A percentile compares a stretch with the other conserved stretches of the same genome.
These are phyloP conservation scores for Habrosyne pyritoides DNA, from an alignment of 2,888 invertebrate species.

Conservation along the genomic window DNA sequence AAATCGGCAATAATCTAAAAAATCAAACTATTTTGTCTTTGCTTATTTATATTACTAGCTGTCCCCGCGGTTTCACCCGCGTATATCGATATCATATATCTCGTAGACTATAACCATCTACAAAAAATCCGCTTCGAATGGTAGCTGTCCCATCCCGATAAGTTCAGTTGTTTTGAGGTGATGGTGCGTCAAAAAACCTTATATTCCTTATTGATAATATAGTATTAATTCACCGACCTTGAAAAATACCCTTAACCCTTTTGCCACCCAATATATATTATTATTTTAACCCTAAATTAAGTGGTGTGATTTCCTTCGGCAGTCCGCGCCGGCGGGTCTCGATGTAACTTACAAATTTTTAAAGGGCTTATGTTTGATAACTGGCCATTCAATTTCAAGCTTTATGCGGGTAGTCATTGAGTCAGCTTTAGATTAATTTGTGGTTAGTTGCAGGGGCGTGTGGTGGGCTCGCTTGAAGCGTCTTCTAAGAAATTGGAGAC, in stretches of 20 bases:
- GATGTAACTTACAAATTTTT: constrained; percentile 7
- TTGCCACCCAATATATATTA: constrained; percentile 56
- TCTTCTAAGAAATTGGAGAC: constrained; percentile 79
- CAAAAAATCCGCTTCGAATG: too few species aligned
- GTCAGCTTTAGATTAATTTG: constrained; percentile 17
- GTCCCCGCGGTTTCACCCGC: too few species aligned
- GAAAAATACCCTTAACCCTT: constrained; percentile 35
- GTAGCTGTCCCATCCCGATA: too few species aligned
- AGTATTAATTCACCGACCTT: constrained; percentile 50
- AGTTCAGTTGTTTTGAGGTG: too few species aligned
- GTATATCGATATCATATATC: too few species aligned
- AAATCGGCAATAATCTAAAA: too few species aligned
- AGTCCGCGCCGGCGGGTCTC: constrained; percentile 72
- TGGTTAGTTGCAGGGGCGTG: constrained; percentile 55
- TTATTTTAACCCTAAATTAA: constrained; percentile 75
- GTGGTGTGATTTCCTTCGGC: constrained; percentile 58
- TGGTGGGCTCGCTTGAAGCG: constrained; percentile 68
- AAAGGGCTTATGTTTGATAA: constrained; percentile 33
- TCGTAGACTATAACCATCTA: too few species aligned
- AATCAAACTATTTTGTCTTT: too few species aligned
- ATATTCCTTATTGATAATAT: too few species aligned
- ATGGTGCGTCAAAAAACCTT: too few species aligned
- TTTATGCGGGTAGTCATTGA: constrained; percentile 1
- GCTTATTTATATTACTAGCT: too few species aligned
- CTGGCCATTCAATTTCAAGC: constrained; percentile 11